phyloP scores from a whole-genome alignment of 2,113 vertebrate species.

The Piaya cayana region DNA sequence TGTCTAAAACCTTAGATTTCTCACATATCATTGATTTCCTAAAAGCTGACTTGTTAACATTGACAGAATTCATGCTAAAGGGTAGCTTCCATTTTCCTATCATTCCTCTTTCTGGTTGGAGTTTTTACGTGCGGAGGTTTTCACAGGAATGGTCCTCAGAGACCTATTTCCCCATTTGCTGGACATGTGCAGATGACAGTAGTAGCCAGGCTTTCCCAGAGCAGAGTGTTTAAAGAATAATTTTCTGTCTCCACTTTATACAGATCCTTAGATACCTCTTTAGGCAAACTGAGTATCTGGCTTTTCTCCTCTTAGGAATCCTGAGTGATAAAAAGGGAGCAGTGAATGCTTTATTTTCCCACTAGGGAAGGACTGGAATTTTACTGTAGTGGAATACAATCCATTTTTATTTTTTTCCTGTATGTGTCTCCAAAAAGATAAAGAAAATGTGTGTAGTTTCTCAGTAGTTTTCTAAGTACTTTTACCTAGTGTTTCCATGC shows the following conservation, averaged over 20 bases:
- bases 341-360: not conserved
- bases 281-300: not conserved
- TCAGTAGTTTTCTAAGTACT: not conserved
- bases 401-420: not conserved
- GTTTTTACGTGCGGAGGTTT: not conserved
- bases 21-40: not conserved
- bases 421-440: not conserved
- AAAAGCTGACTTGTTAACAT: not conserved
- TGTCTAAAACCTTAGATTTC: not conserved
- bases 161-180: not conserved
- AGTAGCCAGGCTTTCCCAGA: not conserved
- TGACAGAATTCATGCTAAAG: not conserved
- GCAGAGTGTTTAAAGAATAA: not conserved
- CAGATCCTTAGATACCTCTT: not conserved
- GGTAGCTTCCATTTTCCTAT: not conserved
- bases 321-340: not conserved
- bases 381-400: not conserved
- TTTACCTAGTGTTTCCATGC: not conserved
- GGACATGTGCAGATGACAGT: fast-evolving
- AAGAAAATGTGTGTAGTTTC: not conserved
- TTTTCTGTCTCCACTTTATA: fast-evolving
- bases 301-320: not conserved
- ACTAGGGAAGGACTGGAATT: not conserved
- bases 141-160: not conserved
- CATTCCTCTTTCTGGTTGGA: not conserved